Base-by-base conservation (phyloP, 2,113 vertebrate genomes). In the Amblyopsis rosae region DNA sequence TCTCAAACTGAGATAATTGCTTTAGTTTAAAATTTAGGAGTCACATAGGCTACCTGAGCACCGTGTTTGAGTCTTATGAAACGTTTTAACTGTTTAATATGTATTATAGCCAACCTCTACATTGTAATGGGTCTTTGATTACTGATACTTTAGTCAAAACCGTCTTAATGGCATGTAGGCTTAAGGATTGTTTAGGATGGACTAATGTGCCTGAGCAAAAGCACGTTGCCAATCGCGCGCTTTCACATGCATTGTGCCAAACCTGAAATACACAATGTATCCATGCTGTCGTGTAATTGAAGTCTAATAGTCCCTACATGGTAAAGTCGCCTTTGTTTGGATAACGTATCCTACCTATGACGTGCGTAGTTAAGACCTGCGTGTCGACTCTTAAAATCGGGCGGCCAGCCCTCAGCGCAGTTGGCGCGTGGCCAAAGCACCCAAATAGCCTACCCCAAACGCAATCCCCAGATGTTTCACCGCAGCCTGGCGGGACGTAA, bases 391-490 rank as follows among this genome's bases (percentile, higher is more conserved):
- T 71, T 73, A 45, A 16, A 62, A 53, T 62, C 66, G 58, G 55
- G 55, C 47, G 51, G 56, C 55, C 10, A 47, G 41, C 69, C 62
- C 60, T 32, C 55, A 15, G 15, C 48, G 13, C 49, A 16, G 59
- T 63, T 78, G 82, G 73, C 64, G 65, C 71, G 76, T 82, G 67
- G 65, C 77, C 81, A 82, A 66, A 76, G 69, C 35, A 68, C 15
- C 51, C 49, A 81, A 84, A 61, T 16, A 26, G 26, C 26, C 26
- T 26, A 63, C 57, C 72, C 26, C 72, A 82, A 72, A 89, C 70
- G 75, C 73, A 81, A 74, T 77, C 69, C 62, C 81, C 86, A 90
- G 85, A 90, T 90, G 84, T 86, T 64, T 65, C 62, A 59, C 77
- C 58, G 56, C 46, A 41, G 41, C 12, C 17, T 61, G 58, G 69